These are phyloP conservation scores for Callopanchax toddi DNA, from an alignment of 2,113 vertebrate species.

Conservation along the genomic window DNA sequence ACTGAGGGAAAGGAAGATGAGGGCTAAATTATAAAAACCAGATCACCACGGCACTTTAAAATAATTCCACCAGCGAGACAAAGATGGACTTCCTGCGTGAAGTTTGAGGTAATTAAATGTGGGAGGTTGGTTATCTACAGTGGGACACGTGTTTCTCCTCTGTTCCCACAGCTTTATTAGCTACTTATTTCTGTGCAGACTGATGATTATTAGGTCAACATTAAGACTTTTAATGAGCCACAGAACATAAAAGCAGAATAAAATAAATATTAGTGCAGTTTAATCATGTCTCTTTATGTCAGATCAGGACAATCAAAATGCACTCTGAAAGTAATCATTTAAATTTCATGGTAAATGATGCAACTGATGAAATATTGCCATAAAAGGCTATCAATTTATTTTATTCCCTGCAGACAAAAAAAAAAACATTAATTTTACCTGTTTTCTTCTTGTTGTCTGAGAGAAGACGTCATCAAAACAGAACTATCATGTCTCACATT, in stretches of 20 bases:
- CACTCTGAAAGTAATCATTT: too few species aligned
- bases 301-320: too few species aligned
- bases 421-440: too few species aligned
- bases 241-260: not conserved
- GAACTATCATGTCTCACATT: too few species aligned
- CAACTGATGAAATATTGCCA: too few species aligned
- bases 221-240: not conserved
- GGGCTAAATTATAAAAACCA: conserved; percentile 68
- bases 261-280: not conserved
- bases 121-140: conserved; percentile 15
- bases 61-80: conserved; percentile 41
- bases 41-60: conserved; percentile 54
- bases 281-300: not conserved
- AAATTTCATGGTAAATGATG: too few species aligned
- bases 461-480: not conserved
- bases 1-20: conserved; percentile 66
- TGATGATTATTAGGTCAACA: not conserved
- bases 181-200: not conserved
- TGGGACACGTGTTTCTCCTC: not conserved
- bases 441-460: not conserved
- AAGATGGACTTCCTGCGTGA: conserved; percentile 23
- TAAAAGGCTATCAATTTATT: too few species aligned
- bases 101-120: conserved; percentile 28
- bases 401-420: too few species aligned
- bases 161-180: conserved; percentile 2